Base-by-base conservation (phyloP, 2,888 invertebrate genomes). In the Phyllotreta striolata region DNA sequence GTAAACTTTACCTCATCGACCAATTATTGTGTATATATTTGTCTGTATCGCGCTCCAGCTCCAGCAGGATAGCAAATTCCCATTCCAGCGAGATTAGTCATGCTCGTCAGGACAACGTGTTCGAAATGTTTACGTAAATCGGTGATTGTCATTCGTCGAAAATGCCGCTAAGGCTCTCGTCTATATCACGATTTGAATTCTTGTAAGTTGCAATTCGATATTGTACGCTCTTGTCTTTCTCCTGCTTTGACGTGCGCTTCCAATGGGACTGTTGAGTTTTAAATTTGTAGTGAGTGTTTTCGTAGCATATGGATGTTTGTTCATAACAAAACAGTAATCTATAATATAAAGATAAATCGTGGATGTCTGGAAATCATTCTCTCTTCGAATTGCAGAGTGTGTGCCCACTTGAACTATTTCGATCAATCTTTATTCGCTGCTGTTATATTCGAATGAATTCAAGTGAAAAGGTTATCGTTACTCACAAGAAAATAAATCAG, bases 351-450 rank as follows among this genome's bases (percentile, higher is more conserved):
- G 49, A 59, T 59, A 51, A 40, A 58, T 58, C 43, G 39, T 40
- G 37, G 10, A 47, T 14, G 37, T 24, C 39, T 49, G 49, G 49
- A 49, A 49, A 12, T 49, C 49, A 49, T 51, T 58, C 40, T 40
- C 13, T 40, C 9, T 55, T 13, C 49, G 49, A 58, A 58, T 49
- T 49, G 34, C 34, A 35, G 43, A 40, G 51, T 51, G 51, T 59
- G 51, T 37, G 10, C 24, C 59, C 59, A 59, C 59, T 59, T 41
- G 51, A 59, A 51, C 43, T 59, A 59, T 59, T 59, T 59, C 37
- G 41, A 51, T 58, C 49, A 58, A 49, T 59, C 51, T 40, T 41
- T 43, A 41, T 40, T n/a, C 37, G 12, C 24, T 57, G 14, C 46
- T 56, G 40, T 46, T 24, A 49, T 49, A 57, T 59, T 59, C 51